These are phyloP conservation scores for Leucophenga montana DNA, from an alignment of 2,888 invertebrate species.

Conservation along the genomic window DNA sequence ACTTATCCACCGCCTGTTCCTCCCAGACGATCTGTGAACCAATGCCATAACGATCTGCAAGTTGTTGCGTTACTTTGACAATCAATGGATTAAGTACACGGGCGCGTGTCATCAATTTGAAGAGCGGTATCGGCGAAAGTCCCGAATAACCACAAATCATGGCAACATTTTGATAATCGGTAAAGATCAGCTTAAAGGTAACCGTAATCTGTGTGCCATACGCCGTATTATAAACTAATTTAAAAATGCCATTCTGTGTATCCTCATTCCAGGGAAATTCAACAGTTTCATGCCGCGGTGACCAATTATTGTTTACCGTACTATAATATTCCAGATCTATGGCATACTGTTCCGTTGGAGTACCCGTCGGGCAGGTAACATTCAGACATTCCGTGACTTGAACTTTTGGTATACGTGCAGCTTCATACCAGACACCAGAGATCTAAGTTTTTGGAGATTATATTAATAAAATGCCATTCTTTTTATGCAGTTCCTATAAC, in stretches of 20 bases:
- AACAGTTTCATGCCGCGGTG: conserved; percentile 38
- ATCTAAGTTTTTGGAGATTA: conserved; percentile 34
- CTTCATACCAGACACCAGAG: conserved; percentile 51
- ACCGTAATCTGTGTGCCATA: conserved; percentile 13
- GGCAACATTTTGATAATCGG: conserved; percentile 35
- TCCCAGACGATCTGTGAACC: conserved; percentile 42
- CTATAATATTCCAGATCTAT: conserved; percentile 49
- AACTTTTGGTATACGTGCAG: conserved; percentile 39
- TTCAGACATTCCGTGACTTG: conserved; percentile 44
- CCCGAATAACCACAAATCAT: conserved; percentile 50
- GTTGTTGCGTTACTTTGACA: background rate
- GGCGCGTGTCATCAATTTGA: conserved; percentile 48
- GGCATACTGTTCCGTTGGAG: conserved; percentile 29
- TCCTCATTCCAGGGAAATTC: conserved; percentile 49
- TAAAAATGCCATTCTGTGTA: conserved; percentile 47
- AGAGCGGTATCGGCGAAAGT: conserved; percentile 43
- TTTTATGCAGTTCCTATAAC: no score
- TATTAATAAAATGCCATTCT: no score
- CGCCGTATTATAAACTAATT: conserved; percentile 35
- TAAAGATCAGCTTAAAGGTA: conserved; percentile 47
- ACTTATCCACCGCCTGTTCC: conserved; percentile 42
- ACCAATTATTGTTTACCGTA: conserved; percentile 39
- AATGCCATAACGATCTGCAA: conserved; percentile 32
- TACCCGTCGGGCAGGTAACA: conserved; percentile 33
- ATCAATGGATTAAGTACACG: conserved; percentile 31